Evolutionary conservation across 2,113 vertebrate species (phyloP).

Genomic region (Arizona elegans): DNA sequence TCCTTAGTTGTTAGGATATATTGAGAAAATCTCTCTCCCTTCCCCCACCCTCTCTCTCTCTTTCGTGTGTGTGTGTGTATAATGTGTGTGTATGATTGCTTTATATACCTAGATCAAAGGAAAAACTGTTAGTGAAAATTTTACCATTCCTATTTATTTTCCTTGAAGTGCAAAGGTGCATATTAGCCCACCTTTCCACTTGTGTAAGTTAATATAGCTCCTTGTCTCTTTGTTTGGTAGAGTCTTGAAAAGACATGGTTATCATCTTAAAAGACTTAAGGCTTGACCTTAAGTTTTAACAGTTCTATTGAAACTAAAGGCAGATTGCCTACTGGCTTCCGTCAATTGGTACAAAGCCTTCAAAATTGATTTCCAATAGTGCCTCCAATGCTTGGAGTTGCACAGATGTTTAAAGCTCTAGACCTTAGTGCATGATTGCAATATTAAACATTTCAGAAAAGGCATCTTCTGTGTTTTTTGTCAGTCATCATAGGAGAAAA

Average conservation of each 20-base stretch:
- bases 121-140: neutral
- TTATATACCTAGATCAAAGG: neutral
- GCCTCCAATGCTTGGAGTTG: neutral
- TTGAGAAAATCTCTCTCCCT: neutral
- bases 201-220: neutral
- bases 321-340: neutral
- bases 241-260: constrained; percentile 3
- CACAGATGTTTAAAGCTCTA: neutral
- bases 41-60: neutral
- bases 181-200: neutral
- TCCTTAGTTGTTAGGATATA: neutral
- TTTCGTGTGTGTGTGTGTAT: too few relatives aligned
- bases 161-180: neutral
- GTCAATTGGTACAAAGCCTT: neutral
- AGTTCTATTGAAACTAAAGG: neutral
- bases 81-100: neutral
- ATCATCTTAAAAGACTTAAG: neutral
- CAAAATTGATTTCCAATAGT: constrained; percentile 15
- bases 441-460: neutral
- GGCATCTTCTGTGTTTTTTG: neutral
- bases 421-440: neutral
- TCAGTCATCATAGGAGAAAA: neutral
- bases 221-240: neutral
- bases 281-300: neutral
- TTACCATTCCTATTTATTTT: neutral